phyloP scores from a whole-genome alignment of 1,140 invertebrate species.

The Neuroterus valhalla region DNA sequence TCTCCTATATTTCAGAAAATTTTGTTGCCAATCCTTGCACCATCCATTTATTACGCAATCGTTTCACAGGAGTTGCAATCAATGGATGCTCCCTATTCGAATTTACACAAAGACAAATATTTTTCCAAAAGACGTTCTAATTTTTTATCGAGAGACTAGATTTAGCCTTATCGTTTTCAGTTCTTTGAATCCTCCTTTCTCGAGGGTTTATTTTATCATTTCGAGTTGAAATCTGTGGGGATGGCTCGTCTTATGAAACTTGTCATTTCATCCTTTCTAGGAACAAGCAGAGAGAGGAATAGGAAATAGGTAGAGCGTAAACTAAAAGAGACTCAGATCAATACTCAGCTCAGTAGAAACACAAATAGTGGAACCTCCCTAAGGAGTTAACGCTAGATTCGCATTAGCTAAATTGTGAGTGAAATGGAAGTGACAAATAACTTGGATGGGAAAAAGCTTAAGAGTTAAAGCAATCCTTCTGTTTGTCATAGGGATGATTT shows the following conservation, averaged over 20 bases:
- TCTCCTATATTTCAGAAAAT: no score
- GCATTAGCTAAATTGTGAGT: constrained; percentile 12
- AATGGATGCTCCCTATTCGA: no score
- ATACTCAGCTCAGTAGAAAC: background rate
- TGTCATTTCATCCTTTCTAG: constrained; percentile 5
- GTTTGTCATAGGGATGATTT: no score
- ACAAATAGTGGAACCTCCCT: constrained; percentile 7
- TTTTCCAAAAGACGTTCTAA: no score
- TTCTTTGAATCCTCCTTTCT: background rate
- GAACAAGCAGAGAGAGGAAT: constrained; percentile 16
- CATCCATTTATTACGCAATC: no score
- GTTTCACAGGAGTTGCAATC: no score
- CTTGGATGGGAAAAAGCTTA: background rate
- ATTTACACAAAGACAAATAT: no score
- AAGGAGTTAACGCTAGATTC: constrained; percentile 8
- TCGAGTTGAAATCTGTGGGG: constrained; percentile 18
- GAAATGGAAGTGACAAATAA: constrained; percentile 7
- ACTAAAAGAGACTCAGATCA: constrained; percentile 27
- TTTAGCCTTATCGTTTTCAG: constrained; percentile 6
- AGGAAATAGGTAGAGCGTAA: constrained; percentile 17
- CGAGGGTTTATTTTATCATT: constrained; percentile 16
- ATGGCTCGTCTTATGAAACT: background rate
- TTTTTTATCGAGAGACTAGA: background rate
- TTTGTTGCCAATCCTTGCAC: no score
- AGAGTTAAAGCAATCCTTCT: no score